These are phyloP conservation scores for Oryzias dopingdopingensis DNA, from an alignment of 2,797 vertebrate genomes.

Conservation along the genomic window DNA sequence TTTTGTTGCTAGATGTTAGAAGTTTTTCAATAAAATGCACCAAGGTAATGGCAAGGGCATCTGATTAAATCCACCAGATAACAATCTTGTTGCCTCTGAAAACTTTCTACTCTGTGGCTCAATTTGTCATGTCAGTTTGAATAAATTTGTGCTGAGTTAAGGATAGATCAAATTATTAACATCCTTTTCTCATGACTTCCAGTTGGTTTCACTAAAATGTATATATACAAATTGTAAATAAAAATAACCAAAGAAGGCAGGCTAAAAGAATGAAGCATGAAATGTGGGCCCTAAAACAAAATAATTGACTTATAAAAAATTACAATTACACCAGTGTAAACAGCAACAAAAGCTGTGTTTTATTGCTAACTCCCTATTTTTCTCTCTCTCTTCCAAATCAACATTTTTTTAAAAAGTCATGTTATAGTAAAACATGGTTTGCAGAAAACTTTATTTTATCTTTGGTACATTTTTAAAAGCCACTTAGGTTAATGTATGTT, in stretches of 20 bases:
- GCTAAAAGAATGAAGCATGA: slow-evolving; percentile 5
- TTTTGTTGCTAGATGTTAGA: no score
- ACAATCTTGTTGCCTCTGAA: no score
- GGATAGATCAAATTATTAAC: no score
- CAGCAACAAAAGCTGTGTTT: not conserved
- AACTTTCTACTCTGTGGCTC: no score
- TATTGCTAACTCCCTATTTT: not conserved
- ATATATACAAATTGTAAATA: not conserved
- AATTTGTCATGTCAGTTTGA: no score
- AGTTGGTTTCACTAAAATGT: no score
- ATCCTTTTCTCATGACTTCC: no score
- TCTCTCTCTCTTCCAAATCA: not conserved
- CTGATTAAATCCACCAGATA: no score
- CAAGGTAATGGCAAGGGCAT: no score
- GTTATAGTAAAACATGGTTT: not conserved
- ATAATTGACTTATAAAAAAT: not conserved
- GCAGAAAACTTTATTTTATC: not conserved
- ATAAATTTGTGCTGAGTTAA: no score
- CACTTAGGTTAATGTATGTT: slow-evolving; percentile 2
- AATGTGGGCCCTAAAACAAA: not conserved
- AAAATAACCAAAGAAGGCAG: not conserved
- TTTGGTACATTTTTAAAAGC: not conserved
- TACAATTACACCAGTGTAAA: not conserved
- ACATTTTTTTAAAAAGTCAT: not conserved
- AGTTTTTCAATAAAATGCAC: no score